Evolutionary conservation across 2,797 vertebrate genomes (phyloP).

Genomic region (Etheostoma nigrum): DNA sequence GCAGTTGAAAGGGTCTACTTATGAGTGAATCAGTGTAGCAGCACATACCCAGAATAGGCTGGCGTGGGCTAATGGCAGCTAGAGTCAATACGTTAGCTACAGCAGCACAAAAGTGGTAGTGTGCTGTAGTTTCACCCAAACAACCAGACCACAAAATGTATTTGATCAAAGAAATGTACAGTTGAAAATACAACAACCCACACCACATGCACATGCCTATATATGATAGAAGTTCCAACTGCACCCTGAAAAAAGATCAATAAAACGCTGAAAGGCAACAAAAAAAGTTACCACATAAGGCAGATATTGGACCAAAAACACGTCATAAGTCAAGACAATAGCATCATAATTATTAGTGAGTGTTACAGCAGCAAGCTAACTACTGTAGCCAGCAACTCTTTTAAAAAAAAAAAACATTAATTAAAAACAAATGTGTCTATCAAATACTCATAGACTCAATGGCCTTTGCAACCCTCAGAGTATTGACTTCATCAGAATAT

Average conservation of each 20-base stretch:
- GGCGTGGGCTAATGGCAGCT: constrained; percentile 76
- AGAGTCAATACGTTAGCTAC: constrained; percentile 69
- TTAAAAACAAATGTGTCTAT: neutral
- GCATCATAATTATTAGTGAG: neutral
- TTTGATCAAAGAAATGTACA: constrained; percentile 29
- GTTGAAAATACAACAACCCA: constrained; percentile 34
- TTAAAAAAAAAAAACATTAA: neutral
- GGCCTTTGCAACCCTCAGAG: neutral
- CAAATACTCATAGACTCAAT: neutral
- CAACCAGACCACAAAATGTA: constrained; percentile 39
- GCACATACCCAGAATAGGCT: constrained; percentile 77
- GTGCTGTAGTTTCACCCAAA: constrained; percentile 48
- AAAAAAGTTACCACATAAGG: neutral
- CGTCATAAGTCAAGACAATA: neutral
- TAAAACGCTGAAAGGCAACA: constrained; percentile 10
- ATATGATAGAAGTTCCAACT: constrained; percentile 22
- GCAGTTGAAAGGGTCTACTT: constrained; percentile 74
- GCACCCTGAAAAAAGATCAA: neutral
- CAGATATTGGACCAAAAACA: neutral
- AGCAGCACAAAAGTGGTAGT: constrained; percentile 60
- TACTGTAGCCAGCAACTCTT: neutral
- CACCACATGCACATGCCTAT: constrained; percentile 16
- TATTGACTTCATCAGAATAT: neutral
- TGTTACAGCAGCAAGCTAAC: neutral
- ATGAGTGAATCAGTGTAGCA: constrained; percentile 76